Evolutionary conservation across 1,140 invertebrate genomes (phyloP), one percentile per base, ranked within the genome.

Genomic region (Trichogramma pretiosum): DNA sequence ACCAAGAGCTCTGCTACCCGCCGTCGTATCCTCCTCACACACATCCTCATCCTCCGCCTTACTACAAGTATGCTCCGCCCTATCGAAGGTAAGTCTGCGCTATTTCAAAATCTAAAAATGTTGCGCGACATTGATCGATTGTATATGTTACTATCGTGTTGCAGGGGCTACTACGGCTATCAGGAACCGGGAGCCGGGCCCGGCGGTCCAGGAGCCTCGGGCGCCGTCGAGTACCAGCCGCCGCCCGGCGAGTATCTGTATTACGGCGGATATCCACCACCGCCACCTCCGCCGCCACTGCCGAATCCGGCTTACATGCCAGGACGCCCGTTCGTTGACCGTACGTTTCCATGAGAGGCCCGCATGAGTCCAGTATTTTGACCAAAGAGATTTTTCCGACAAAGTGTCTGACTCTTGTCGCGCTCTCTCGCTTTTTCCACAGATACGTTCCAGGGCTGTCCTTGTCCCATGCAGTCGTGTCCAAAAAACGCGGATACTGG

Each of bases 401-500:
- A n/a, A n/a, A n/a, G n/a, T n/a, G n/a, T n/a, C n/a, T n/a, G n/a
- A n/a, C n/a, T n/a, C n/a, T n/a, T n/a, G n/a, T n/a, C n/a, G n/a
- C n/a, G n/a, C n/a, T n/a, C n/a, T n/a, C n/a, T n/a, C n/a, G n/a
- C n/a, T n/a, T n/a, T 44, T 58, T 52, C 55, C 24, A 14, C 58
- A 81, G 79, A 80, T 72, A 57, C 73, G 60, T 70, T 76, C 50
- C 80, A 82, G 62, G 76, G 79, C 73, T 89, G 85, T 73, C 85
- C 85, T 59, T 89, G 86, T 77, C 86, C 85, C 73, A 80, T 87
- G 77, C 85, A 87, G 75, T 81, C 85, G 76, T 89, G 85, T 89
- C 85, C 87, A 91, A 91, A 90, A 91, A 91, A 91, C 87, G 87
- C 85, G 82, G 84, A 82, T 89, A 88, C 87, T 89, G 87, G 87